Evolutionary conservation across 2,888 invertebrate species (phyloP), one percentile per base, ranked within the genome.

Genomic region (Conistra vaccinii): DNA sequence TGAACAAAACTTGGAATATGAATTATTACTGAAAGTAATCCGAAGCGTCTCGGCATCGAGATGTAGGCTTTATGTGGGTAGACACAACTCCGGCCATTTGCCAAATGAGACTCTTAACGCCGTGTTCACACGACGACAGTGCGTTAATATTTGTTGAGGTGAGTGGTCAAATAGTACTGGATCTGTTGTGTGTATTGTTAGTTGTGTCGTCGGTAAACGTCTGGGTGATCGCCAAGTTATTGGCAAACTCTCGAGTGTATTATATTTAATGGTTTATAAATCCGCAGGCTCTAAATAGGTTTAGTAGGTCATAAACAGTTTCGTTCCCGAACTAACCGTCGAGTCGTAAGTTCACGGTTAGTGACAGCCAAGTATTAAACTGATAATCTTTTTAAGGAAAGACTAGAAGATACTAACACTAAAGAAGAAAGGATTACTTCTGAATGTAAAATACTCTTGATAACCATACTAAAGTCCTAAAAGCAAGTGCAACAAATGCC

Each of bases 1-100:
- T 76, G 76, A 74, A 76, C 67, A 72, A 83, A 86, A 85, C 67
- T 88, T 83, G 75, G 70, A 70, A 75, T 76, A 88, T 88, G 87
- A 88, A 78, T 86, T 80, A 81, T 86, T 83, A 70, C 79, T 74
- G 75, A 69, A 80, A 84, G 83, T 87, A 84, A 85, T 84, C 73
- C 70, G 65, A 60, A 81, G 60, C 67, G 71, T 74, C 73, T 67
- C 67, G 69, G 29, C 69, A 65, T 73, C 69, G 73, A 73, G 85
- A 70, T 82, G 79, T 63, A 75, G 58, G 69, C 57, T 73, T 4
- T 57, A 48, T 60, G 72, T 69, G 76, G 66, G 71, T 69, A 68
- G 61, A 68, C 74, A 48, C 65, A 73, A 69, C 60, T 81, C 32
- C 67, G 48, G 58, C 84, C 79, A 87, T 87, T 88, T 86, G 77